A percentile compares a stretch with the other conserved stretches of the same genome.
Evolutionary conservation across 2,888 invertebrate genomes (phyloP).

Genomic region (Macaria notata): DNA sequence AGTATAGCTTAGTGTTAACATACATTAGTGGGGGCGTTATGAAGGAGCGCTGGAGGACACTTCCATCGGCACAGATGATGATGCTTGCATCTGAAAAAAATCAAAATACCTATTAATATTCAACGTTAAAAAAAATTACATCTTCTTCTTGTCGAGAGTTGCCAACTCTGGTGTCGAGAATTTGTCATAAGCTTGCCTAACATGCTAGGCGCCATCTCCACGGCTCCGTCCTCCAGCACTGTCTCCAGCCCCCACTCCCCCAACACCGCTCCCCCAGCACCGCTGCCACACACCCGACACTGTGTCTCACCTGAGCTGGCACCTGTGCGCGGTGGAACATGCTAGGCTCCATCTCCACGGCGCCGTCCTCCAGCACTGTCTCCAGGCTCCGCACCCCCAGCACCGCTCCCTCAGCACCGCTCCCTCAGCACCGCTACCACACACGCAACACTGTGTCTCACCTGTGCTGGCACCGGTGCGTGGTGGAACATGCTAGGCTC

Average conservation of each 20-base stretch:
- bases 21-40: conserved; percentile 66
- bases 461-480: conserved; percentile 16
- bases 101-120: background rate
- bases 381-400: conserved; percentile 80
- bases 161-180: too few species aligned
- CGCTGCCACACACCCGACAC: too few species aligned
- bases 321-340: conserved; percentile 23
- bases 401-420: too few species aligned
- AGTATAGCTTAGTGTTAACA: conserved; percentile 61
- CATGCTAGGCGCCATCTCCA: too few species aligned
- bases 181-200: too few species aligned
- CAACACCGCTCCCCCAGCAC: too few species aligned
- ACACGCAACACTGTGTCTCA: too few species aligned
- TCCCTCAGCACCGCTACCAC: too few species aligned
- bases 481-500: conserved; percentile 29
- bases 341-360: conserved; percentile 27
- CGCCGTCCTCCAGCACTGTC: conserved; percentile 26
- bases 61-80: conserved; percentile 60
- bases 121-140: background rate
- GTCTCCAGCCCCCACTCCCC: too few species aligned
- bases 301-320: conserved; percentile 19
- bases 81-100: conserved; percentile 52
- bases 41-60: conserved; percentile 67
- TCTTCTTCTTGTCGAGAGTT: too few species aligned
- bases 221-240: too few species aligned